phyloP scores from a whole-genome alignment of 1,140 invertebrate species.

The Latrodectus geometricus region DNA sequence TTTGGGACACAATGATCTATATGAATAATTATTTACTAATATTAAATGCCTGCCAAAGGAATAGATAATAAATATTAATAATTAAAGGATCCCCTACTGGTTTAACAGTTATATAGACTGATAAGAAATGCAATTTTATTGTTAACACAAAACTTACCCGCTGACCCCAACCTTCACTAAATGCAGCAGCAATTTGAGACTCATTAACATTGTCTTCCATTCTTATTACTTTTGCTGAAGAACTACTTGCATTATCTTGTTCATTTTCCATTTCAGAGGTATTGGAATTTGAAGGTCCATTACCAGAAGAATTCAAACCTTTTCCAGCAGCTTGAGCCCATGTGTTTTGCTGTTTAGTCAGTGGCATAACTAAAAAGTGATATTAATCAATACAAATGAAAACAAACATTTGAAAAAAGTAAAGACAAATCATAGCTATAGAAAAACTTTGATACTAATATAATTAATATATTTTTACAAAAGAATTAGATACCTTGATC shows the following conservation, averaged over 20 bases:
- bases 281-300: slow-evolving; percentile 26
- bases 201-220: slow-evolving; percentile 58
- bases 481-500: too few species aligned
- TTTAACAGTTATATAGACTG: too few species aligned
- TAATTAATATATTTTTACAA: background rate
- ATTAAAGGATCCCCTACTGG: too few species aligned
- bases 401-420: background rate
- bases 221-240: slow-evolving; percentile 46
- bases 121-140: too few species aligned
- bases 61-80: too few species aligned
- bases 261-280: slow-evolving; percentile 47
- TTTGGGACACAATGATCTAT: too few species aligned
- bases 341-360: slow-evolving; percentile 63
- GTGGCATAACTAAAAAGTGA: slow-evolving; percentile 48
- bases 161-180: slow-evolving; percentile 64
- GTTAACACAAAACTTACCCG: slow-evolving; percentile 37
- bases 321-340: slow-evolving; percentile 73
- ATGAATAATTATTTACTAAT: too few species aligned
- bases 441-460: background rate
- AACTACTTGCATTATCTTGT: slow-evolving; percentile 36
- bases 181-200: slow-evolving; percentile 61
- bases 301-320: slow-evolving; percentile 65
- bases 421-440: background rate
- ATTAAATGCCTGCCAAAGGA: too few species aligned
- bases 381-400: background rate